Percentiles rank a stretch among this genome's conserved stretches.
Evolutionary conservation across 2,113 vertebrate genomes (phyloP).

Genomic region (Scortum barcoo): DNA sequence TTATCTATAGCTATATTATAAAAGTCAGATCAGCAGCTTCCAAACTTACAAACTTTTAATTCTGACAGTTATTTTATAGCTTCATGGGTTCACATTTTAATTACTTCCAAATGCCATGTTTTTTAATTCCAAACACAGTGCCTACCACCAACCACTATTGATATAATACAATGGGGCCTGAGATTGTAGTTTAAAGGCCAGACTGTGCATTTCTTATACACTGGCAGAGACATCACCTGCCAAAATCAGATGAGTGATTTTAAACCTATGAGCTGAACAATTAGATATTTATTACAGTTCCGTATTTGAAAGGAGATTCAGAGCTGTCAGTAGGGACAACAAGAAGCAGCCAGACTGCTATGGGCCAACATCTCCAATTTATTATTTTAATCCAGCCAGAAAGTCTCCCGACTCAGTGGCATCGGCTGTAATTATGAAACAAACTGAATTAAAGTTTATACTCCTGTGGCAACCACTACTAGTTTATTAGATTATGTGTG

Average conservation of each 20-base stretch:
- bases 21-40: background rate
- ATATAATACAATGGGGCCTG: background rate
- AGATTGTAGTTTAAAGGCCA: background rate
- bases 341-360: constrained; percentile 13
- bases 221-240: background rate
- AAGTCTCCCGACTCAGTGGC: constrained; percentile 22
- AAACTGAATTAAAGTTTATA: constrained; percentile 26
- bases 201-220: background rate
- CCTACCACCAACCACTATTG: background rate
- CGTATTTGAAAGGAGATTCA: constrained; percentile 4
- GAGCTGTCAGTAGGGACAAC: background rate
- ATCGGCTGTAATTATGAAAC: constrained; percentile 38
- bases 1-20: background rate
- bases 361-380: background rate
- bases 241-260: constrained; percentile 7
- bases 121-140: background rate
- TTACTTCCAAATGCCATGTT: background rate
- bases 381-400: constrained; percentile 33
- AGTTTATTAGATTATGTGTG: constrained; percentile 11
- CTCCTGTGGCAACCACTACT: background rate
- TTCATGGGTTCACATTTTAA: background rate
- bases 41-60: background rate
- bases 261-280: background rate
- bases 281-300: background rate
- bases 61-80: background rate